Conservation (phyloP, 2,797 vertebrate species). For the Sparus aurata region DNA sequence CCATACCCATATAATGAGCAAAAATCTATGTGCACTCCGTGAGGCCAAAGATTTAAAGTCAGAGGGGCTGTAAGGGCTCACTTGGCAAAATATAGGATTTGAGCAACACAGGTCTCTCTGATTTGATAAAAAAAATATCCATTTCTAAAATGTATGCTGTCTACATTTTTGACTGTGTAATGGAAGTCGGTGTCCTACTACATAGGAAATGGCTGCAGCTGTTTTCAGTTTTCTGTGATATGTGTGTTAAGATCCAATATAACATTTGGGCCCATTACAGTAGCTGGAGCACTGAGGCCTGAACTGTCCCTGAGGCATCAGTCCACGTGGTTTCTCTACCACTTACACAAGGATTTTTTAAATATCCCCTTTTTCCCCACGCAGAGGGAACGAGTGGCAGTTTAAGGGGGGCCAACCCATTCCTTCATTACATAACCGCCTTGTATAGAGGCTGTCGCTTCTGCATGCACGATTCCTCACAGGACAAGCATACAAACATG, state of each 20-base stretch:
- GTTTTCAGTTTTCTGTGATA: background rate
- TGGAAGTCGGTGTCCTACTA: no score
- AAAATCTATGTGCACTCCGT: background rate
- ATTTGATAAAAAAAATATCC: background rate
- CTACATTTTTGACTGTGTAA: background rate
- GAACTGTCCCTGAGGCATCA: slow-evolving; percentile 51
- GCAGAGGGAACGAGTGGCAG: slow-evolving; percentile 33
- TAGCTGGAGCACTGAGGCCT: slow-evolving; percentile 38
- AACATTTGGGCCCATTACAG: slow-evolving; percentile 51
- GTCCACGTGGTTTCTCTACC: slow-evolving; percentile 44
- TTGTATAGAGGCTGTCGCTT: slow-evolving; percentile 60
- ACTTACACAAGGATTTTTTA: slow-evolving; percentile 56
- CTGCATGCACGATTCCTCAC: slow-evolving; percentile 66
- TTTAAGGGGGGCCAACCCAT: slow-evolving; percentile 36
- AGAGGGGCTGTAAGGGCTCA: background rate
- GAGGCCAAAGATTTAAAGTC: no score
- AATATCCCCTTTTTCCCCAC: slow-evolving; percentile 32
- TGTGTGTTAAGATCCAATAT: slow-evolving; percentile 12
- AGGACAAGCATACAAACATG: slow-evolving; percentile 51
- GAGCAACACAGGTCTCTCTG: background rate
- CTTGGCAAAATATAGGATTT: background rate
- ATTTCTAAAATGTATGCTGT: background rate
- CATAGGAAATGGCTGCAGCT: background rate
- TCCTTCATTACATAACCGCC: slow-evolving; percentile 64
- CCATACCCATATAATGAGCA: no score